phyloP scores from a whole-genome alignment of 2,113 vertebrate species.

The Vimba vimba region DNA sequence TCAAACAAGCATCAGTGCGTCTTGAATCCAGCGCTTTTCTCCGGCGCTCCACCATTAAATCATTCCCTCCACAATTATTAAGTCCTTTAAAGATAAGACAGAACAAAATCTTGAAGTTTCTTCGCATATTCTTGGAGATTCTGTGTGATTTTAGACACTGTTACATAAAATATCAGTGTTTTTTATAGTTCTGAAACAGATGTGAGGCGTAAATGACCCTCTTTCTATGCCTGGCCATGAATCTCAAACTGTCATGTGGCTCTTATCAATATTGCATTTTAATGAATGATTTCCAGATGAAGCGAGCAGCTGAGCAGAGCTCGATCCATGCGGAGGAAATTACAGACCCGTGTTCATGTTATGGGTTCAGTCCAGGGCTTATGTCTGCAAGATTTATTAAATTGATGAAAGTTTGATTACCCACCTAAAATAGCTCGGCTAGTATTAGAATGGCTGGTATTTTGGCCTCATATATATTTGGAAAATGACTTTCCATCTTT shows the following conservation, averaged over 20 bases:
- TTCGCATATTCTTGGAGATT: neutral
- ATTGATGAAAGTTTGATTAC: slow-evolving; percentile 54
- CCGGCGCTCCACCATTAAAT: too few relatives aligned
- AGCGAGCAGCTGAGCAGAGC: slow-evolving; percentile 10
- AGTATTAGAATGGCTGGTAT: neutral
- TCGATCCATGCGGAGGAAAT: slow-evolving; percentile 40
- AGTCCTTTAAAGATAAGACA: too few relatives aligned
- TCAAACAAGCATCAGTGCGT: too few relatives aligned
- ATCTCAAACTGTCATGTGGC: neutral
- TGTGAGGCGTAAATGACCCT: neutral
- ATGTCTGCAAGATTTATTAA: slow-evolving; percentile 54
- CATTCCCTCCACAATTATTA: too few relatives aligned
- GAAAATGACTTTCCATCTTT: neutral
- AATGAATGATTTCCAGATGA: slow-evolving; percentile 53
- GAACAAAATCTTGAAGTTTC: neutral
- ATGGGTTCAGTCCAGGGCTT: slow-evolving; percentile 29
- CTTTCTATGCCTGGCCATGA: neutral
- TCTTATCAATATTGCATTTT: slow-evolving; percentile 52
- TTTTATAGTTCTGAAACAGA: slow-evolving; percentile 12
- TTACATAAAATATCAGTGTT: neutral
- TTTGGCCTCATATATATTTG: neutral
- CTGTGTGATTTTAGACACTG: too few relatives aligned
- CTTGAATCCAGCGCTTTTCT: too few relatives aligned
- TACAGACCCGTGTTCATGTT: slow-evolving; percentile 40
- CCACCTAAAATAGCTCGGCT: slow-evolving; percentile 42